phyloP scores from a whole-genome alignment of 53 echinoderm and acorn worm genomes.

The Hippasteria phrygiana region DNA sequence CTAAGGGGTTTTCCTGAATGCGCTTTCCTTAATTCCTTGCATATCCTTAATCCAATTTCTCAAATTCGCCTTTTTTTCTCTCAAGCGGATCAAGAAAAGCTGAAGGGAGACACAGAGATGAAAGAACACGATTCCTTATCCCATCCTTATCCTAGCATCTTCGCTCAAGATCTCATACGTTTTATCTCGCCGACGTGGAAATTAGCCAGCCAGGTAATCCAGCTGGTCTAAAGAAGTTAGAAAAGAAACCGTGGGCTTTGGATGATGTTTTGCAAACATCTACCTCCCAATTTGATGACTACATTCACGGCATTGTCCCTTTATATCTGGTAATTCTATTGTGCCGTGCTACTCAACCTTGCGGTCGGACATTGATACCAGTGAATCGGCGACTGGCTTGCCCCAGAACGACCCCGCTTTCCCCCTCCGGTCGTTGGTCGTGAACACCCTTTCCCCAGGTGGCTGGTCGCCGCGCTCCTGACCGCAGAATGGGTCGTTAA shows the following conservation, averaged over 20 bases:
- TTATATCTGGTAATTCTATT: slow-evolving; percentile 1
- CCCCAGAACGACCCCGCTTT: not conserved
- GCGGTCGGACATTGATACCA: not conserved
- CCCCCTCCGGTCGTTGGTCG: not conserved
- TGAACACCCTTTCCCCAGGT: not conserved
- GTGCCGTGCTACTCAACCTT: not conserved
- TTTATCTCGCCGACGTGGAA: slow-evolving; percentile 7
- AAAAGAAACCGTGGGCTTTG: not conserved
- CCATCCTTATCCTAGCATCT: no score
- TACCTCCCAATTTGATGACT: not conserved
- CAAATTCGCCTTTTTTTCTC: not conserved
- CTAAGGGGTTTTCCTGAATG: no score
- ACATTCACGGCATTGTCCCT: not conserved
- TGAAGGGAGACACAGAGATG: not conserved
- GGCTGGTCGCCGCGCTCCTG: not conserved
- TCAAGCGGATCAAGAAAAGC: not conserved
- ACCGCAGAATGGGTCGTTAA: slow-evolving; percentile 50
- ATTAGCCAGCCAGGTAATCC: not conserved
- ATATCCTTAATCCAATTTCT: not conserved
- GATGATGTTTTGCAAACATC: not conserved
- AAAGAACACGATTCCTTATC: not conserved
- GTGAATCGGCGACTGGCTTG: not conserved
- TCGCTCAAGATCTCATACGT: not conserved
- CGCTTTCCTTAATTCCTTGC: not conserved
- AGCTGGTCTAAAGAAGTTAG: not conserved